Evolutionary conservation across 2,888 invertebrate genomes (phyloP), one percentile per base, ranked within the genome.

Genomic region (Trimorus sp.): DNA sequence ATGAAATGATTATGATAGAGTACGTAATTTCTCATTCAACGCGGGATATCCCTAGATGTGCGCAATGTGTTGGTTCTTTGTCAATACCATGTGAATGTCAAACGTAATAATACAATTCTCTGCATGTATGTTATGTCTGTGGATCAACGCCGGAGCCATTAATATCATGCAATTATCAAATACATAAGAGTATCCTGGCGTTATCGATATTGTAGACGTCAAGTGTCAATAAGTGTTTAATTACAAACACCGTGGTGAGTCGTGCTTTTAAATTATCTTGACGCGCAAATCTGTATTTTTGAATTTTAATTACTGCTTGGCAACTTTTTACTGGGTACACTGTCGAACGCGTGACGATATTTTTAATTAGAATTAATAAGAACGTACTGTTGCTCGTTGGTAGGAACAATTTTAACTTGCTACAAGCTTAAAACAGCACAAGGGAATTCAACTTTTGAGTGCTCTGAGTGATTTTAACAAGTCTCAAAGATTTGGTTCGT

Each of bases 91-190:
- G 42, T 51, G 66, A 66, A 59, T 59, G 40, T 42, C 37, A 16
- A 66, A 65, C 65, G 48, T 26, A 8, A 51, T 16, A 58, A 49
- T 38, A 58, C 54, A 40, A 63, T 48, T 73, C 48, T 56, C 54
- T 62, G 37, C n/a, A 45, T 53, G 56, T 65, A 65, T 36, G 49
- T 65, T 74, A 38, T 40, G 49, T 58, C 26, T 74, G n/a, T 15
- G 49, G 40, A 48, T 49, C 63, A 73, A 49, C 63, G 73, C 9
- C 48, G 73, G 63, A 63, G 56, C 63, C 73, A 48, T 63, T 62
- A 73, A 73, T 73, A 48, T 56, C 73, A 63, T 73, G 63, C 73
- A 73, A 73, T 73, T 73, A 73, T 63, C 63, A 63, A 71, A 62
- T 48, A 63, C 63, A 63, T 73, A 73, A 73, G 63, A 63, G 63